Percentiles rank a stretch among this genome's conserved stretches.
Evolutionary conservation across 1,140 invertebrate species (phyloP).

Genomic region (Drosophila carrolli): DNA sequence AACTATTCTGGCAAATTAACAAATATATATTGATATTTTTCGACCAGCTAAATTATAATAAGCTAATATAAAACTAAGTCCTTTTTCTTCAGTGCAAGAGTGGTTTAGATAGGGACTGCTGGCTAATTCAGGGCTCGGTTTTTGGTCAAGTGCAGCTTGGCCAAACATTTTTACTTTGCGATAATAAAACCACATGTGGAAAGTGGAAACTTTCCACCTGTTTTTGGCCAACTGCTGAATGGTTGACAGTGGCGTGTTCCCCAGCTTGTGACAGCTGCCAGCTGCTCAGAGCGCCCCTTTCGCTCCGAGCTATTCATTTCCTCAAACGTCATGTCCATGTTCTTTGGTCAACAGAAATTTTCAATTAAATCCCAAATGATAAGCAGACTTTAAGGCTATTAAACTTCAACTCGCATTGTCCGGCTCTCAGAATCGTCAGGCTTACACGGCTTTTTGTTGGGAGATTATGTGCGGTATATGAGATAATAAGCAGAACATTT

Average conservation of each 20-base stretch:
- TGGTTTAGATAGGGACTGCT: background rate
- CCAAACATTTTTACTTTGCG: constrained; percentile 40
- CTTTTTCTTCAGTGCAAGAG: background rate
- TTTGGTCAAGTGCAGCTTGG: constrained; percentile 66
- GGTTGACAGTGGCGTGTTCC: constrained; percentile 18
- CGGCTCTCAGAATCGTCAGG: constrained; percentile 2
- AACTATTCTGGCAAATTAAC: no score
- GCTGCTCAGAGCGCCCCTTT: constrained; percentile 18
- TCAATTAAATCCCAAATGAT: constrained; percentile 47
- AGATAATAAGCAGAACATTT: constrained; percentile 13
- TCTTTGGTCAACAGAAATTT: constrained; percentile 29
- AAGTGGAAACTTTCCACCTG: constrained; percentile 41
- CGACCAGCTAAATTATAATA: no score
- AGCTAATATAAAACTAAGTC: no score
- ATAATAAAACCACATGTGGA: constrained; percentile 50
- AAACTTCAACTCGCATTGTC: constrained; percentile 16
- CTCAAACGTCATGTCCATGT: constrained; percentile 44
- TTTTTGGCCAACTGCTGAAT: constrained; percentile 17
- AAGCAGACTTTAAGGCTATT: constrained; percentile 37
- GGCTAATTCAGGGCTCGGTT: constrained; percentile 57
- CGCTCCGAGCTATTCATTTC: constrained; percentile 30
- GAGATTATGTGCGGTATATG: constrained; percentile 12
- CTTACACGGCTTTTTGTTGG: constrained; percentile 35
- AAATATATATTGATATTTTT: no score
- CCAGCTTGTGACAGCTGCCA: constrained; percentile 36